Evolutionary conservation across 2,113 vertebrate species (phyloP), one percentile per base, ranked within the genome.

Genomic region (Thalassarche chlororhynchos): DNA sequence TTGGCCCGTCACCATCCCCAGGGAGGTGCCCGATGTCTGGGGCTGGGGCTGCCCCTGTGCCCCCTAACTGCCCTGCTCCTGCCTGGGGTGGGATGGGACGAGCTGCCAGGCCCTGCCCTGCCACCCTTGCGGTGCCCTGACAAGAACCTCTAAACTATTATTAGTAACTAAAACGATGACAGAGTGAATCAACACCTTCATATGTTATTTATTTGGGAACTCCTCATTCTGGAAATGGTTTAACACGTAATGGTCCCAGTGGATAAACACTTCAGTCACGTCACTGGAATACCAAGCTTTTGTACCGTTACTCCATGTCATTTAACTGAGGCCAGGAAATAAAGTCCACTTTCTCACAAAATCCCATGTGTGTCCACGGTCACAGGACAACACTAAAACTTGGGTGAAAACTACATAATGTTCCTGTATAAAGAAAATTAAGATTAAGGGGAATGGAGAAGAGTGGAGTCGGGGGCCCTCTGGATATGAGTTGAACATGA

Each of bases 1-100:
- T 31, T 25, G 47, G 65, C 42, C 20, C 1, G 2, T 64, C n/a
- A 28, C 2, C 21, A 4, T 12, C 5, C 60, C n/a, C 23, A 29
- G 54, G 36, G 3, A 44, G 12, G 5, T 58, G 44, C 34, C 20
- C 0, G 0, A 3, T 47, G 31, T 2, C 55, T 10, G 34, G 34
- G 34, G 34, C 66, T 47, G 62, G 38, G 54, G 38, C 47, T 84
- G 88, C 21, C 25, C 8, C 25, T 14, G 44, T 29, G 46, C 26
- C 23, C 57, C 8, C 26, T 6, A 31, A 26, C 20, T 51, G 36
- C 52, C 36, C 42, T 28, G 61, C 46, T 66, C 40, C 78, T 40
- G 69, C 6, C 66, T 87, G 46, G 20, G n/a, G 5, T 10, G 23
- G 15, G 11, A 8, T 1, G 3, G 7, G 58, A 17, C 1, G 9